A percentile compares a stretch with the other conserved stretches of the same genome.
Conservation (phyloP, 2,888 invertebrate genomes). For the Agrochola lychnidis region DNA sequence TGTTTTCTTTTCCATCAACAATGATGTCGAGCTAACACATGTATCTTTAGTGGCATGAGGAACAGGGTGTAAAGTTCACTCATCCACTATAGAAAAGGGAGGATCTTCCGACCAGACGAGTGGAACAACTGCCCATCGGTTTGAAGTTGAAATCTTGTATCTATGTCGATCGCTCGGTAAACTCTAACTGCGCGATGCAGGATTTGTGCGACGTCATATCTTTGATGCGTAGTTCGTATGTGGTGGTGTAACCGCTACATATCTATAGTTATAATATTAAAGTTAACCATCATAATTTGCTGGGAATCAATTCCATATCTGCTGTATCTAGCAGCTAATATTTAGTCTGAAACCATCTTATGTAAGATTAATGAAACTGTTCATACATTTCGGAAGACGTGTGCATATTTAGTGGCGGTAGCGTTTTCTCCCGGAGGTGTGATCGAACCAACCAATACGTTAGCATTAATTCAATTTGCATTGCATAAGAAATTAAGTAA, state of each 20-base stretch:
- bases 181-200: no score
- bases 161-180: no score
- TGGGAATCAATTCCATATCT: background rate
- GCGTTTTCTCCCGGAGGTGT: conserved; percentile 35
- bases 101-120: no score
- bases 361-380: background rate
- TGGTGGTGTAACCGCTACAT: no score
- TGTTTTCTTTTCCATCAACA: background rate
- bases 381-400: conserved; percentile 11
- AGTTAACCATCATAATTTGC: background rate
- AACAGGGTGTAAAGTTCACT: no score
- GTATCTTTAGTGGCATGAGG: background rate
- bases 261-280: background rate
- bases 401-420: background rate
- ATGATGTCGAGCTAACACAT: background rate
- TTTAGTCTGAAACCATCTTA: background rate
- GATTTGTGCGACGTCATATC: no score
- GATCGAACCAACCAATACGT: conserved; percentile 34
- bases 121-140: no score
- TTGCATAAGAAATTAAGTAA: background rate
- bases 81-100: no score
- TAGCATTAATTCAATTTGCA: conserved; percentile 35
- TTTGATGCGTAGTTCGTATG: no score
- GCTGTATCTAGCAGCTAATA: background rate
- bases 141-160: no score